phyloP scores from a whole-genome alignment of 2,797 vertebrate species.

The Lateolabrax maculatus region DNA sequence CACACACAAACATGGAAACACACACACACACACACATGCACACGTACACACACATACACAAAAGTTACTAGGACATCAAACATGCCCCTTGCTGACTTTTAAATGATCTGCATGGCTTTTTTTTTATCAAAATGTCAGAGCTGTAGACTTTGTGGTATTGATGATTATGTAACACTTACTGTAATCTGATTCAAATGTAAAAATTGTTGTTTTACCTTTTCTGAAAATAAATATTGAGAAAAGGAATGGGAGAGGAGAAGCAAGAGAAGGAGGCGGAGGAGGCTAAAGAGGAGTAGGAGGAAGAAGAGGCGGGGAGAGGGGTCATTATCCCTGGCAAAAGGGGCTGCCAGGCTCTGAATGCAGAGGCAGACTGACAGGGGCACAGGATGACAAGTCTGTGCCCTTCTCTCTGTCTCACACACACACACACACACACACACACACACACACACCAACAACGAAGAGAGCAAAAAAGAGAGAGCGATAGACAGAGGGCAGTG shows the following conservation, averaged over 20 bases:
- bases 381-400: constrained; percentile 59
- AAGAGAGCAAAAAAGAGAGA: constrained; percentile 27
- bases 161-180: constrained; percentile 5
- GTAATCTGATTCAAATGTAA: neutral
- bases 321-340: constrained; percentile 62
- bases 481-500: constrained; percentile 49
- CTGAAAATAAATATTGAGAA: constrained; percentile 8
- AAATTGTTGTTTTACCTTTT: constrained; percentile 1
- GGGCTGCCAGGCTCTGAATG: constrained; percentile 58
- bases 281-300: constrained; percentile 3
- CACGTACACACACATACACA: neutral
- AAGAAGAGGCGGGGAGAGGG: neutral
- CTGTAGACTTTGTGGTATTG: no score
- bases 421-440: constrained; percentile 25
- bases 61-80: neutral
- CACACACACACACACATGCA: constrained; percentile 18
- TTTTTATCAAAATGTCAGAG: neutral
- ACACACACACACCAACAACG: constrained; percentile 23
- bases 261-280: neutral
- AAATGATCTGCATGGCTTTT: neutral
- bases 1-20: neutral
- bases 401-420: constrained; percentile 56
- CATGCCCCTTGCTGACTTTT: neutral
- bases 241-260: neutral
- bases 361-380: constrained; percentile 63